These are phyloP conservation scores for Rhopilema esculentum DNA, from an alignment of 30 jellyfish, hydroid and myxozoan species.

Conservation along the genomic window DNA sequence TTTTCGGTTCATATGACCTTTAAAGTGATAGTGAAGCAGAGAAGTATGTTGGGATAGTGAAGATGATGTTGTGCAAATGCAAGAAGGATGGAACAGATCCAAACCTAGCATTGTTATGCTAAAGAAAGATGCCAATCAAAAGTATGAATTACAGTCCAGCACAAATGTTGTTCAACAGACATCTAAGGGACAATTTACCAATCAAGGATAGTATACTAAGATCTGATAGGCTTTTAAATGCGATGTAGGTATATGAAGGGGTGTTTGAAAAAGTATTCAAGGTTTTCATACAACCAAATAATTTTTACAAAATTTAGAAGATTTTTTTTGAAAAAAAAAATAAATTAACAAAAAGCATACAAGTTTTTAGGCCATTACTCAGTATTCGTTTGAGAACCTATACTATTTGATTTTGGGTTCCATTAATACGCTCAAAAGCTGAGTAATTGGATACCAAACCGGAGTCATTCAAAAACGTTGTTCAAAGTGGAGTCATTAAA, in stretches of 20 bases:
- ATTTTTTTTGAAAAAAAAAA: no score
- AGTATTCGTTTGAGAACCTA: no score
- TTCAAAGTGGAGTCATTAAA: no score
- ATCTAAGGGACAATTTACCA: slow-evolving; percentile 21
- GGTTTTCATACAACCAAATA: no score
- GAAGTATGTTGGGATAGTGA: neutral
- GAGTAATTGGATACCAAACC: no score
- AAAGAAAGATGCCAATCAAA: slow-evolving; percentile 8
- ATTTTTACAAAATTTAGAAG: no score
- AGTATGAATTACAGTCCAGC: slow-evolving; percentile 22
- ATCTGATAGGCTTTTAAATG: neutral
- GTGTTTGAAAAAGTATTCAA: no score
- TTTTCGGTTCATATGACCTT: no score
- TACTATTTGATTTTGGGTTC: no score
- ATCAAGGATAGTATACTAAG: neutral
- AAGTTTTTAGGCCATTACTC: no score
- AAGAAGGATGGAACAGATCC: slow-evolving; percentile 8
- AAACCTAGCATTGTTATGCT: slow-evolving; percentile 4
- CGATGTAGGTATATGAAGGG: neutral
- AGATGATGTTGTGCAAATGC: slow-evolving; percentile 24
- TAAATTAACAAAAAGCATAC: slow-evolving; percentile 11
- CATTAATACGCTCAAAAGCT: no score
- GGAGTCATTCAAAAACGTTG: no score
- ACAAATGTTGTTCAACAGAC: slow-evolving; percentile 21
- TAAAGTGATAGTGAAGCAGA: neutral